A percentile compares a stretch with the other conserved stretches of the same genome.
phyloP scores from a whole-genome alignment of 2,888 invertebrate genomes.

The Ophraella communa region DNA sequence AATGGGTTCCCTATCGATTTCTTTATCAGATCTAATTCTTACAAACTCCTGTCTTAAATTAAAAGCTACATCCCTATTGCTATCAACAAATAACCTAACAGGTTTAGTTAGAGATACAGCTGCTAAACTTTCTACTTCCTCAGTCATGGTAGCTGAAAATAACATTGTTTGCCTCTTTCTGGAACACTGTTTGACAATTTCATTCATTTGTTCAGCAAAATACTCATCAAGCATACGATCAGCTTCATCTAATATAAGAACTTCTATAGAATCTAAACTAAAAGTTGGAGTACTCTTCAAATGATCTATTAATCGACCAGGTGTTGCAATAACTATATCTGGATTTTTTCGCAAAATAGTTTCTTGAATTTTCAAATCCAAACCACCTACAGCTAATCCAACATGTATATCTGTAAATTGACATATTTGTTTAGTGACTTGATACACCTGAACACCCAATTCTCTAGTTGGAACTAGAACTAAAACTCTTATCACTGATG shows the following conservation, averaged over 20 bases:
- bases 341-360: conserved; percentile 85
- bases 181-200: conserved; percentile 92
- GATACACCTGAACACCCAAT: conserved; percentile 96
- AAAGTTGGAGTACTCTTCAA: conserved; percentile 94
- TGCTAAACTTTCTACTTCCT: conserved; percentile 92
- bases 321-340: conserved; percentile 97
- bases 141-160: conserved; percentile 99
- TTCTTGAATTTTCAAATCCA: conserved; percentile 82
- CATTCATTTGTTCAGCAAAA: conserved; percentile 99
- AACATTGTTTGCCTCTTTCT: conserved; percentile 93
- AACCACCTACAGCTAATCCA: conserved; percentile 85
- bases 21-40: conserved; percentile 85
- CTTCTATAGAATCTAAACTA: conserved; percentile 86
- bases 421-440: conserved; percentile 88
- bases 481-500: conserved; percentile 80
- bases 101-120: conserved; percentile 92
- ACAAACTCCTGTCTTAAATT: conserved; percentile 97
- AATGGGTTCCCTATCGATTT: conserved; percentile 91
- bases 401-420: conserved; percentile 86
- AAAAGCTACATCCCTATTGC: conserved; percentile 93
- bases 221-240: conserved; percentile 97
- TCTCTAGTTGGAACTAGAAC: conserved; percentile 97
- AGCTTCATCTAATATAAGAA: conserved; percentile 80
- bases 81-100: conserved; percentile 93
- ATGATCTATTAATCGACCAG: conserved; percentile 97